Evolutionary conservation across 2,888 invertebrate genomes (phyloP).

Genomic region (Petrolisthes manimaculis): DNA sequence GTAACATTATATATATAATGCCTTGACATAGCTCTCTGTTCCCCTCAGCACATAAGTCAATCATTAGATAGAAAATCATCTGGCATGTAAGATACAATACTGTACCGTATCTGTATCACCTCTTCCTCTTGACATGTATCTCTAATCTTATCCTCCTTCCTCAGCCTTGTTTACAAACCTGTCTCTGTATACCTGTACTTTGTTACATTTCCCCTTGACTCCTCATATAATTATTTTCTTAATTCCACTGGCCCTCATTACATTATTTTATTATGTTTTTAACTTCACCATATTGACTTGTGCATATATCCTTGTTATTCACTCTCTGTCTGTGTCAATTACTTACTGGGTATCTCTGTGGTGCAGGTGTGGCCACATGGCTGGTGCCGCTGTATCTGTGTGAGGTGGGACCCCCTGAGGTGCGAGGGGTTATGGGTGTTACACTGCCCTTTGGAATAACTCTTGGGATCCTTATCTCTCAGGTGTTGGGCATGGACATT

Average conservation of each 20-base stretch:
- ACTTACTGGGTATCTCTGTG: not conserved
- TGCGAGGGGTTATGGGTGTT: conserved; percentile 88
- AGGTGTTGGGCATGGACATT: conserved; percentile 78
- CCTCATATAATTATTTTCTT: conserved; percentile 1
- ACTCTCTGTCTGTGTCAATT: not conserved
- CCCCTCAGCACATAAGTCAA: too few relatives aligned
- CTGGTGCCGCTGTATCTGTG: conserved; percentile 91
- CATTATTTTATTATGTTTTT: conserved; percentile 14
- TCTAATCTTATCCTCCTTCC: not conserved
- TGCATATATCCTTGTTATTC: not conserved
- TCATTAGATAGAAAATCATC: too few relatives aligned
- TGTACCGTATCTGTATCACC: too few relatives aligned
- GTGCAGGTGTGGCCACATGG: conserved; percentile 76
- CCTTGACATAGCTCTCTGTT: too few relatives aligned
- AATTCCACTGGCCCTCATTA: conserved; percentile 19
- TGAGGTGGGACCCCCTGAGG: conserved; percentile 83
- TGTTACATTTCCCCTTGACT: not conserved
- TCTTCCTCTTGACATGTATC: too few relatives aligned
- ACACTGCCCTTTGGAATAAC: conserved; percentile 86
- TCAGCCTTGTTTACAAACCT: not conserved
- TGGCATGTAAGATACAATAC: too few relatives aligned
- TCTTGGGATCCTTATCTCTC: conserved; percentile 81
- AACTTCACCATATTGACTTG: not conserved
- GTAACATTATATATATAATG: too few relatives aligned
- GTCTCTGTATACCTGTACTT: not conserved